Conservation (phyloP, 2,888 invertebrate genomes). For the Lymantria dispar region DNA sequence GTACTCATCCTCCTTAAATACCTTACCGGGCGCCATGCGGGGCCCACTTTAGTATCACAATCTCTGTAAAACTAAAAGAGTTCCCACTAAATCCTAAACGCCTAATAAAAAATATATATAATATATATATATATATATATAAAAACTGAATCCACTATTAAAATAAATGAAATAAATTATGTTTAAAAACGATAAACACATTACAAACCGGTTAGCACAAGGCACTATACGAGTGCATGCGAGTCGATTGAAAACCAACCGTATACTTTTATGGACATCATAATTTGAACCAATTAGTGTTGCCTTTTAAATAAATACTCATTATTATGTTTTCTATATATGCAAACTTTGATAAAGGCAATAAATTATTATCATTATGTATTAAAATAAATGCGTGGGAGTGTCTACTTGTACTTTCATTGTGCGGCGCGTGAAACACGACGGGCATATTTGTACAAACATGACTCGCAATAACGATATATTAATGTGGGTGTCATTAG, state of each 20-base stretch:
- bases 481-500: not conserved
- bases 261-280: no score
- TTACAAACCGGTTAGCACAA: conserved; percentile 24
- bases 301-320: no score
- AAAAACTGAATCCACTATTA: conserved; percentile 58
- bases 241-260: not conserved
- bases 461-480: no score
- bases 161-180: conserved; percentile 50
- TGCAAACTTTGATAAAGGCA: no score
- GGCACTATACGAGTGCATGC: conserved; percentile 10
- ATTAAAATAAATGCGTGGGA: not conserved
- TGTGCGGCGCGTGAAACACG: no score
- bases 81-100: conserved; percentile 62
- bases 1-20: conserved; percentile 46
- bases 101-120: conserved; percentile 56
- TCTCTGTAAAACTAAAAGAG: conserved; percentile 69
- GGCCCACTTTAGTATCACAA: conserved; percentile 76
- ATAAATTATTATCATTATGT: no score
- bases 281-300: no score
- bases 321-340: no score
- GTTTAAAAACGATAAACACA: conserved; percentile 42
- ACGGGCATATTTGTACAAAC: no score
- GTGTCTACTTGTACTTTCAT: conserved; percentile 31
- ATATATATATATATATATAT: conserved; percentile 47
- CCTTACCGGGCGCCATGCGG: conserved; percentile 65